Base-by-base conservation (phyloP, 1,140 invertebrate genomes). In the Hyphantria cunea region DNA sequence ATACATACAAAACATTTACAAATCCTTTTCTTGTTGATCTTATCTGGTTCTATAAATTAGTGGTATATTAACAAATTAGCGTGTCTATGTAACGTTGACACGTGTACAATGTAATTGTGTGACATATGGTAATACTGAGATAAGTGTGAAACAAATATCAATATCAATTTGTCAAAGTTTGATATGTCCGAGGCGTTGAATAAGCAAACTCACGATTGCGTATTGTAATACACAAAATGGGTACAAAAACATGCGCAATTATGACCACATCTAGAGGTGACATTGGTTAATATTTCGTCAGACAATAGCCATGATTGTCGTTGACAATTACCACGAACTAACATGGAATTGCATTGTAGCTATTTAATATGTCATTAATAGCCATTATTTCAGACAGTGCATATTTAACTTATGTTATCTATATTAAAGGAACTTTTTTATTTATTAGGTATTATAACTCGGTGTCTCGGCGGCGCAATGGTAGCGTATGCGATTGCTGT, bases 71-170 rank as follows among this genome's bases (percentile, higher is more conserved):
- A 15, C 53, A 45, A 25, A 25, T 25, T 25, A 25, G 17, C 17
- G 5, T 25, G 17, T 25, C 17, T 5, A 25, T 25, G 5, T 25
- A 25, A 25, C 5, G 17, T 25, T 25, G 1, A 25, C 17, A 25
- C 17, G 5, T 5, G 17, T 25, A 25, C 17, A 25, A 25, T 3
- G 2, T 25, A 25, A 25, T 25, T 25, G 17, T 25, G 1, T 25
- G 17, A 25, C 5, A 25, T 25, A 25, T 25, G 17, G 17, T 3
- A 3, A 25, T 25, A 25, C 5, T 58, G 55, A 48, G 44, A 17
- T 58, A 58, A 39, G 55, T 58, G 55, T 49, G 14, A 58, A 58
- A 15, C 47, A 17, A 33, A 14, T 39, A 34, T 58, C 55, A 58
- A 58, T 58, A 58, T 48, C 37, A 48, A 48, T 58, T 25, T 58